Base-by-base conservation (phyloP, 2,113 vertebrate species). In the Hippocampus zosterae region DNA sequence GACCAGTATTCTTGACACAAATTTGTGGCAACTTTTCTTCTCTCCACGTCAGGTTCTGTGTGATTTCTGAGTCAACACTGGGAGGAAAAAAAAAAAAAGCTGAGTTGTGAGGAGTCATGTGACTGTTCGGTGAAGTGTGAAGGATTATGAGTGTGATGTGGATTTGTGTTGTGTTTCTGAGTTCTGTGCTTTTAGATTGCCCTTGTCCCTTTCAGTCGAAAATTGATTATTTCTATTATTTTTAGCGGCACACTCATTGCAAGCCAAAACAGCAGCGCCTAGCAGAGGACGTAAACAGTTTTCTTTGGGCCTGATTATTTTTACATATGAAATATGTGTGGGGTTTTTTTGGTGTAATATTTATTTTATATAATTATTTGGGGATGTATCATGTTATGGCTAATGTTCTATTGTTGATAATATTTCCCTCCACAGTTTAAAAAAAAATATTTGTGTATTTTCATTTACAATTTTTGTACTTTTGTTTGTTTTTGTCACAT, bases 101-200 rank as follows among this genome's bases (percentile, higher is more conserved):
- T 44, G 10, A 60, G 40, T 64, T 66, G 57, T 63, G 29, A 71
- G 64, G 42, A 64, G 72, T 83, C 76, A 79, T 78, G 79, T 76
- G 75, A 10, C 40, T 0, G 37, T 8, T 53, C 16, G 0, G 37
- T 56, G 69, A 65, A 27, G 69, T 63, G 0, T 78, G 18, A 56
- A 40, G 48, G 52, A 23, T 41, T 56, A 46, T 25, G 23, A 52
- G 65, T 15, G 12, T n/a, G 27, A 52, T 53, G 33, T 23, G 21
- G 56, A 40, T 21, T 60, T 48, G 10, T 44, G 42, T 12, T 44
- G 12, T 72, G 23, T 65, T 55, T 41, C 16, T 21, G 37, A 62
- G 60, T n/a, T 23, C 23, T 42, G 62, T 25, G 11, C 61, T 60
- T 41, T 15, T 12, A 5, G 40, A 1, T 15, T 6, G 9, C 2